phyloP scores from a whole-genome alignment of 2,888 invertebrate genomes.

The Anthrax anthrax region DNA sequence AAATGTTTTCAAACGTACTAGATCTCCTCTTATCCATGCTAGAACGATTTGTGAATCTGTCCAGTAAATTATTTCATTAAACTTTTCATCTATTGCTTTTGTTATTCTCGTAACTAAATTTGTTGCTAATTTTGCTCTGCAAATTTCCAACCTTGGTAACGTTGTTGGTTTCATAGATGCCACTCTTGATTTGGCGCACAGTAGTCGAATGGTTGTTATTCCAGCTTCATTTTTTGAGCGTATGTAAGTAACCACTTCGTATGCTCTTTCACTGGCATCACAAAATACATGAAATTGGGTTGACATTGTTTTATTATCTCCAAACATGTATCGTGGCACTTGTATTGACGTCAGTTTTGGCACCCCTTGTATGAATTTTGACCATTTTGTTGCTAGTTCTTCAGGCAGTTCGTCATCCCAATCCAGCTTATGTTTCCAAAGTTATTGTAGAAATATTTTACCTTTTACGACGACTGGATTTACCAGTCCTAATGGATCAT shows the following conservation, averaged over 20 bases:
- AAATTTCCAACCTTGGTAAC: conserved; percentile 15
- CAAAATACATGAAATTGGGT: no score
- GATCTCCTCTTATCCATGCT: background rate
- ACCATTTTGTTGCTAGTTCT: no score
- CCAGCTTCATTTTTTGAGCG: background rate
- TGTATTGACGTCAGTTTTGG: no score
- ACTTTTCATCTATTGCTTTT: background rate
- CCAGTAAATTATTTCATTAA: background rate
- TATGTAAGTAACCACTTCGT: no score
- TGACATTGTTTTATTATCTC: no score
- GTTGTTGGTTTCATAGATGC: conserved; percentile 11
- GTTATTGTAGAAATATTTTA: conserved; percentile 4
- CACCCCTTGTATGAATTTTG: no score
- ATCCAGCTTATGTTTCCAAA: no score
- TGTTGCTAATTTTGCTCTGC: conserved; percentile 1
- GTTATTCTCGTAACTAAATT: background rate
- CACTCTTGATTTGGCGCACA: conserved; percentile 8
- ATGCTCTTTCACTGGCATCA: no score
- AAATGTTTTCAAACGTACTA: background rate
- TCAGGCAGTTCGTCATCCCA: no score
- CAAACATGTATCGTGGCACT: no score
- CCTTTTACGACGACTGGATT: conserved; percentile 1
- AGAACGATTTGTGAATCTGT: background rate
- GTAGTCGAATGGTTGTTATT: background rate
- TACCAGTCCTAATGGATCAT: conserved; percentile 3